phyloP scores from a whole-genome alignment of 2,113 vertebrate species.

The Psilopogon haemacephalus region DNA sequence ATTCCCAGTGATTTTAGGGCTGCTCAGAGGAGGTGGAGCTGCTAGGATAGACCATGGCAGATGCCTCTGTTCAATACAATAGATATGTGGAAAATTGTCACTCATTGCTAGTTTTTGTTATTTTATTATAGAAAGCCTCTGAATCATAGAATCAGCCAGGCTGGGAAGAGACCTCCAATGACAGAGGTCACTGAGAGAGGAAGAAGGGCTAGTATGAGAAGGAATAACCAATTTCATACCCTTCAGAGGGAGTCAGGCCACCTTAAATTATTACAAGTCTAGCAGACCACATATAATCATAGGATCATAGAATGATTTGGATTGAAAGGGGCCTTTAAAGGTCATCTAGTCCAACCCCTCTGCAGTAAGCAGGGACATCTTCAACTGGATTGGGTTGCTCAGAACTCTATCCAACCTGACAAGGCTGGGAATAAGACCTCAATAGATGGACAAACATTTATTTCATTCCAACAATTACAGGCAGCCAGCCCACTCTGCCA shows the following conservation, averaged over 20 bases:
- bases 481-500: neutral
- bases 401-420: neutral
- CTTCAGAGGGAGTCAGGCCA: neutral
- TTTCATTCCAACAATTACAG: rapidly evolving
- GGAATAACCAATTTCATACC: neutral
- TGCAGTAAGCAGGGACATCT: too few species aligned
- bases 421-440: neutral
- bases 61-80: neutral
- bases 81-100: neutral
- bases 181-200: neutral
- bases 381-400: too few species aligned
- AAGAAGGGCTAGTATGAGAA: neutral
- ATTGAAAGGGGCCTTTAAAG: too few species aligned
- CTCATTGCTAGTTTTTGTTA: neutral
- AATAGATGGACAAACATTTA: neutral
- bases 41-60: neutral
- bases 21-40: neutral
- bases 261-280: neutral
- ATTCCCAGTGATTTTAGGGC: neutral
- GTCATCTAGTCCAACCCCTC: too few species aligned
- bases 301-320: too few species aligned
- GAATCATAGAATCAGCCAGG: too few species aligned
- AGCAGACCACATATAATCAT: neutral
- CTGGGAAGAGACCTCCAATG: too few species aligned
- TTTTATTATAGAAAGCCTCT: neutral